Conservation (phyloP, 1,140 invertebrate genomes). For the Microplitis demolitor region DNA sequence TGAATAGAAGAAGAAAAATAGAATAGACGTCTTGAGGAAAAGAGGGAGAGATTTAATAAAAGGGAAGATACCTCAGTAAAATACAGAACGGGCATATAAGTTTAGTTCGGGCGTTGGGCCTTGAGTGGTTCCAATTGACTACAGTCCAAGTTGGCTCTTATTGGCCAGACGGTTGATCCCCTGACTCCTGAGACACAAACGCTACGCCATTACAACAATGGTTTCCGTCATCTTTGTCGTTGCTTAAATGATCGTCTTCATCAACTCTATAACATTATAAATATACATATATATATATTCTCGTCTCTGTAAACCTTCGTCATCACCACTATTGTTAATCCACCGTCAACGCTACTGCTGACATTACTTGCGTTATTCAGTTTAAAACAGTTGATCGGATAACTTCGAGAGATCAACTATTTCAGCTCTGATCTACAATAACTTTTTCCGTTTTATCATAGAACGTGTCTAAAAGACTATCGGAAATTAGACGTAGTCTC, state of each 20-base stretch:
- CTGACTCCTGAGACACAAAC: constrained; percentile 31
- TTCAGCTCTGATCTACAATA: neutral
- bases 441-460: too few relatives aligned
- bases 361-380: neutral
- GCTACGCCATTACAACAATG: constrained; percentile 5
- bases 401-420: neutral
- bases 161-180: constrained; percentile 53
- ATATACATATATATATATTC: neutral
- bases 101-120: neutral
- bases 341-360: neutral
- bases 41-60: neutral
- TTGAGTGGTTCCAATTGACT: constrained; percentile 50
- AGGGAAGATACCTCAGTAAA: too few relatives aligned
- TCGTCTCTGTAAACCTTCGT: constrained; percentile 1
- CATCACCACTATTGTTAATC: neutral
- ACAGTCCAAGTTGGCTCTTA: constrained; percentile 39
- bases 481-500: too few relatives aligned
- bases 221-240: constrained; percentile 26
- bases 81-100: neutral
- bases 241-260: constrained; percentile 15
- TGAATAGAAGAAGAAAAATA: too few relatives aligned
- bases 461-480: too few relatives aligned
- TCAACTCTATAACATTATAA: neutral
- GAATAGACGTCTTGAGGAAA: neutral
- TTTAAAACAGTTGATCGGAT: constrained; percentile 14